Evolutionary conservation across 2,113 vertebrate genomes (phyloP).

Genomic region (Eretmochelys imbricata): DNA sequence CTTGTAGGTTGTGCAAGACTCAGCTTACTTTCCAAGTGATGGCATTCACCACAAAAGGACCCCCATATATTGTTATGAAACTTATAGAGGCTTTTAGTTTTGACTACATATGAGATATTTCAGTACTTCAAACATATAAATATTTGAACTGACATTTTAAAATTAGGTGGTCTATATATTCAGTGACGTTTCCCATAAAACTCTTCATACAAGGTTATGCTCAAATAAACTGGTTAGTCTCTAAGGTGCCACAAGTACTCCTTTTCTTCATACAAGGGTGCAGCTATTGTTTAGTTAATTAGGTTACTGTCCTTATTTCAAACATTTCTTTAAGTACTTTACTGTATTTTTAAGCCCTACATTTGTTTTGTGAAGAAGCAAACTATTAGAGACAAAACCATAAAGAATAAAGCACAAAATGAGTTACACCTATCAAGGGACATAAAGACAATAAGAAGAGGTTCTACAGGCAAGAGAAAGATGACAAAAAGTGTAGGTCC

Average conservation of each 20-base stretch:
- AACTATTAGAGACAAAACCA: background rate
- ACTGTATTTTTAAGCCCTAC: background rate
- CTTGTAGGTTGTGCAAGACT: no score
- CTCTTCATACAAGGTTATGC: no score
- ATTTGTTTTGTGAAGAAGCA: background rate
- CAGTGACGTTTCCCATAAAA: background rate
- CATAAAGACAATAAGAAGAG: background rate
- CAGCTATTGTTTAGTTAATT: background rate
- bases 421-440: background rate
- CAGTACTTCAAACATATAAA: background rate
- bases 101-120: background rate
- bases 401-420: background rate
- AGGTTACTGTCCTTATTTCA: background rate
- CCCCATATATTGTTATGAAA: no score
- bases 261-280: background rate
- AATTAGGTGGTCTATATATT: background rate
- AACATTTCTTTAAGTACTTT: background rate
- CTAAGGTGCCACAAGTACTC: no score
- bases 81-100: background rate
- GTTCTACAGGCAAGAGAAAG: background rate
- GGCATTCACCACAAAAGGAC: no score
- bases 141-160: background rate
- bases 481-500: background rate
- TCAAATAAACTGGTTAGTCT: no score
- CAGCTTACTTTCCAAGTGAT: no score